Evolutionary conservation across 2,888 invertebrate species (phyloP).

Genomic region (Tricholauxania praeusta): DNA sequence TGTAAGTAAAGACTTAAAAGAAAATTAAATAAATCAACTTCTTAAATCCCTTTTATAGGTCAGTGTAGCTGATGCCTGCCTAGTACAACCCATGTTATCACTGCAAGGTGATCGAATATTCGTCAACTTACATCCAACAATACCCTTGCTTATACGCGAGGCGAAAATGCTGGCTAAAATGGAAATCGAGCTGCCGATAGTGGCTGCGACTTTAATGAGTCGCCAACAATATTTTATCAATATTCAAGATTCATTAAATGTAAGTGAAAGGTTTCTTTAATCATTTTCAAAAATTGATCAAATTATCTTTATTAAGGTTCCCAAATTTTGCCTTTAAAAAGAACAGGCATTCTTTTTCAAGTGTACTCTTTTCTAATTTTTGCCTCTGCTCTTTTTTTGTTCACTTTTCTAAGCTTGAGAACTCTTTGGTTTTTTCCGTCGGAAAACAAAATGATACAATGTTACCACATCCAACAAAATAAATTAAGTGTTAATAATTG

Average conservation of each 20-base stretch:
- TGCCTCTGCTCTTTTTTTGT: no score
- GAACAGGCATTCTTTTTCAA: no score
- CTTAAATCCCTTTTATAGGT: slow-evolving; percentile 45
- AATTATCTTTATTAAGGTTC: neutral
- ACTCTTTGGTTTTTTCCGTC: no score
- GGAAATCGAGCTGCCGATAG: slow-evolving; percentile 83
- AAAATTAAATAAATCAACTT: neutral
- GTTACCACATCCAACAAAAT: no score
- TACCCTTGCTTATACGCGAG: slow-evolving; percentile 83
- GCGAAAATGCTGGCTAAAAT: slow-evolving; percentile 88
- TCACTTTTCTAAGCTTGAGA: no score
- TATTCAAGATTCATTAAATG: slow-evolving; percentile 82
- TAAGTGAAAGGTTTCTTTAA: slow-evolving; percentile 56
- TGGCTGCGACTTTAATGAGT: slow-evolving; percentile 82
- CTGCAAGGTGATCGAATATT: slow-evolving; percentile 73
- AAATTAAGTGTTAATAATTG: no score
- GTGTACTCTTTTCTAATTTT: no score
- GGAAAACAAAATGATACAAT: no score
- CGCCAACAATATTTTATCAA: slow-evolving; percentile 82
- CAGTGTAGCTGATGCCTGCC: slow-evolving; percentile 66
- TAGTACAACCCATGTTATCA: slow-evolving; percentile 64
- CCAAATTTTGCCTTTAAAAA: neutral
- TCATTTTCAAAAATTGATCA: no score
- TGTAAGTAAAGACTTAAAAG: slow-evolving; percentile 66
- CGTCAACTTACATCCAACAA: slow-evolving; percentile 83